Base-by-base conservation (phyloP, 2,888 invertebrate genomes). In the Agriopis aurantiaria region DNA sequence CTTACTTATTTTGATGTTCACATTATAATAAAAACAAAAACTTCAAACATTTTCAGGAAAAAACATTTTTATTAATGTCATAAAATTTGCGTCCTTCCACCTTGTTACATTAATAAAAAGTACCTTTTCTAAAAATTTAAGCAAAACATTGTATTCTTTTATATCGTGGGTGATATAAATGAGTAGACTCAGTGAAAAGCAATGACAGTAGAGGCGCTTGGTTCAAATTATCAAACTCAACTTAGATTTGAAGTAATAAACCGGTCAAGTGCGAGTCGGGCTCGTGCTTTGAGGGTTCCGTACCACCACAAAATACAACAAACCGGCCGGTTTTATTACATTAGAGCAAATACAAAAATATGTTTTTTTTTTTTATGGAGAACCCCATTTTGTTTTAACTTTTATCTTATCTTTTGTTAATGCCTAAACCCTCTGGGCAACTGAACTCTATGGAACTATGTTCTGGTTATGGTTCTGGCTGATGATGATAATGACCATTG, bases 121-220 rank as follows among this genome's bases (percentile, higher is more conserved):
- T 53, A 56, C 51, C 52, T 70, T 76, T 71, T 75, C 71, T 71
- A 71, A 74, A 74, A 73, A 68, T 67, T 43, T 67, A 75, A 77
- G 72, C 77, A 69, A 73, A 79, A 80, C 75, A 79, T 74, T 48
- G 72, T 65, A 71, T 61, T 73, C 73, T 78, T 81, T 82, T 77
- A 77, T 77, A 76, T 78, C 74, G 57, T 76, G 82, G 80, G 83
- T 85, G 82, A 82, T n/a, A n/a, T n/a, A 81, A 81, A 82, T 80
- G 80, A 79, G 78, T 80, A 81, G 85, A 86, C 78, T 80, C 14
- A 62, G 56, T 8, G 6, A 12, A 61, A 40, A 45, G 41, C 8
- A 33, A 12, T n/a, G 0, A 12, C 68, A 62, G 68, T 68, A 57
- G 9, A 12, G 8, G 51, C 9, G 62, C 40, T 52, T 40, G 23